Conservation (phyloP, 2,888 invertebrate species). For the Teinopalpus imperialis region DNA sequence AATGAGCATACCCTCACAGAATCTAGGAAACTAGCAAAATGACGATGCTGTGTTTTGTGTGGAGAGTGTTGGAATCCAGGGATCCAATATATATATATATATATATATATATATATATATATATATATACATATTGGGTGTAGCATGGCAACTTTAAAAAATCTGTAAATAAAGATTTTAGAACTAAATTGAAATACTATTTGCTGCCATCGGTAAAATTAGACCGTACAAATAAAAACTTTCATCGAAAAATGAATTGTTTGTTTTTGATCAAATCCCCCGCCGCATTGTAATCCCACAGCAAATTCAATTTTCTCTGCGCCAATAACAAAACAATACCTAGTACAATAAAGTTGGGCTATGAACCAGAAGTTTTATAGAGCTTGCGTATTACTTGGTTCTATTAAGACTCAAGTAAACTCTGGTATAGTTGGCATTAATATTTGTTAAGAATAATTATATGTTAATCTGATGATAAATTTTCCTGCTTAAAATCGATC, state of each 20-base stretch:
- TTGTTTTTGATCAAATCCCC: slow-evolving; percentile 23
- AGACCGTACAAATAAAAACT: slow-evolving; percentile 17
- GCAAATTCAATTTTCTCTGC: slow-evolving; percentile 21
- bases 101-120: no score
- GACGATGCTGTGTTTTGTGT: no score
- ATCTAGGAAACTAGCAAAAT: no score
- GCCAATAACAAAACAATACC: slow-evolving; percentile 21
- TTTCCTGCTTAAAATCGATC: no score
- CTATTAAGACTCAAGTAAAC: neutral
- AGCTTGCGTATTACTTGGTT: slow-evolving; percentile 8
- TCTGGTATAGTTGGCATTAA: no score
- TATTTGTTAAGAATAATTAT: no score
- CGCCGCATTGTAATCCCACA: slow-evolving; percentile 23
- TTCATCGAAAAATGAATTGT: slow-evolving; percentile 20
- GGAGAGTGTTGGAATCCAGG: no score
- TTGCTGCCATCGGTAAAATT: slow-evolving; percentile 10
- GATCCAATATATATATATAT: no score
- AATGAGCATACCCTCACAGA: no score
- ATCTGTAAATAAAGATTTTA: slow-evolving; percentile 1
- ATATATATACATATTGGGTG: no score
- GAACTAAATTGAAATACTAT: slow-evolving; percentile 4
- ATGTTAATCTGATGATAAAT: no score
- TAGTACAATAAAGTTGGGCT: slow-evolving; percentile 17
- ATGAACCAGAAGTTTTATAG: slow-evolving; percentile 10
- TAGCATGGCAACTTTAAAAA: no score